phyloP scores from a whole-genome alignment of 2,888 invertebrate genomes.

The Leptothorax acervorum region DNA sequence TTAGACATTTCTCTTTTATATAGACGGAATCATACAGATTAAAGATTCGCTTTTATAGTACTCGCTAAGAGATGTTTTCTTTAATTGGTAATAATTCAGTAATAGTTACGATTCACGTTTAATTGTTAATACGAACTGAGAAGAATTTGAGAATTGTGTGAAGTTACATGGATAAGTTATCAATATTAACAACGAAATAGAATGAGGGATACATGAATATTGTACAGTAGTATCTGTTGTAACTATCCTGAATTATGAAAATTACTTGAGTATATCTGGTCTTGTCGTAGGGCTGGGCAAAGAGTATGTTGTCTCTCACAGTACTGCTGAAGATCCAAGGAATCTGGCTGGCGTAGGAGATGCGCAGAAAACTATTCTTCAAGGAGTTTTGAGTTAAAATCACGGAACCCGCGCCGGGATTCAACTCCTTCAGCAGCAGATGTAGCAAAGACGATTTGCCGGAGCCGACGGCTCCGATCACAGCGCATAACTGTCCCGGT shows the following conservation, averaged over 20 bases:
- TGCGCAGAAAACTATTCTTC: constrained; percentile 43
- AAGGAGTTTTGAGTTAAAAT: constrained; percentile 39
- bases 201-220: not conserved
- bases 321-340: constrained; percentile 90
- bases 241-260: not conserved
- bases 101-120: no score
- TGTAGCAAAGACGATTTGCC: constrained; percentile 88
- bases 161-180: not conserved
- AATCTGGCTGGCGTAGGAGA: constrained; percentile 90
- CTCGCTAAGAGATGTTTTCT: not conserved
- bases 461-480: constrained; percentile 90
- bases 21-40: not conserved
- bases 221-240: no score
- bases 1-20: not conserved
- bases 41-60: not conserved
- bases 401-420: constrained; percentile 84
- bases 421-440: constrained; percentile 85
- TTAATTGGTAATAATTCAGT: not conserved
- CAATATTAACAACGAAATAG: not conserved
- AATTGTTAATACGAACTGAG: not conserved
- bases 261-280: constrained; percentile 88
- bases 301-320: constrained; percentile 91
- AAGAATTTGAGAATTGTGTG: not conserved
- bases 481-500: constrained; percentile 86
- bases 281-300: constrained; percentile 89